Evolutionary conservation across 2,888 invertebrate species (phyloP).

Genomic region (Philonicus albiceps): DNA sequence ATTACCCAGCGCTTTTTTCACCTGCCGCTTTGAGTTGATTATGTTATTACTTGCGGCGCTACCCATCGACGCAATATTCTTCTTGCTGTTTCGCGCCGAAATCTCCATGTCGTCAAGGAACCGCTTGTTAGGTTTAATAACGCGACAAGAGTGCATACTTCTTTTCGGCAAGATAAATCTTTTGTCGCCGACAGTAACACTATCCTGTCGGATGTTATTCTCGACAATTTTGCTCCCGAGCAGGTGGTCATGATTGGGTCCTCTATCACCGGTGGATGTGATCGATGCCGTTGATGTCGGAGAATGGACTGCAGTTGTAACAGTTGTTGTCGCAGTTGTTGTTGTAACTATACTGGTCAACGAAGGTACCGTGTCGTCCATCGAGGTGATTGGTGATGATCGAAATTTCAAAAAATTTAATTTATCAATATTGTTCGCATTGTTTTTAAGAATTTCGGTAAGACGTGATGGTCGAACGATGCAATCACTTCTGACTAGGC

Average conservation of each 20-base stretch:
- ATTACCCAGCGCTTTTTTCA: slow-evolving; percentile 43
- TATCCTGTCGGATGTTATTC: slow-evolving; percentile 55
- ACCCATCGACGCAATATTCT: background rate
- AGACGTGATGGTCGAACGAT: slow-evolving; percentile 71
- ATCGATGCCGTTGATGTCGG: background rate
- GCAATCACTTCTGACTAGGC: slow-evolving; percentile 68
- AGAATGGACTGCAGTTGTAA: slow-evolving; percentile 35
- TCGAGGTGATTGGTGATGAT: slow-evolving; percentile 43
- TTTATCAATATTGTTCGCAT: slow-evolving; percentile 65
- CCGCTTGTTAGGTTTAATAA: slow-evolving; percentile 87
- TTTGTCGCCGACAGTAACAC: slow-evolving; percentile 56
- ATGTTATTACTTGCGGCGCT: background rate
- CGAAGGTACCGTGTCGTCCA: slow-evolving; percentile 36
- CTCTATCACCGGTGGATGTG: background rate
- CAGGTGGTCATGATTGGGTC: slow-evolving; percentile 53
- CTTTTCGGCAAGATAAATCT: slow-evolving; percentile 79
- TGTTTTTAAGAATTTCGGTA: slow-evolving; percentile 70
- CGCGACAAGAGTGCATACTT: slow-evolving; percentile 84
- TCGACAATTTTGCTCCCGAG: background rate
- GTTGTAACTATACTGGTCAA: slow-evolving; percentile 11
- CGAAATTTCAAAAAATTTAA: slow-evolving; percentile 62
- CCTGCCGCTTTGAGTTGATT: slow-evolving; percentile 6
- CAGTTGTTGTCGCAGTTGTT: slow-evolving; percentile 11
- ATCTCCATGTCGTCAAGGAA: slow-evolving; percentile 75
- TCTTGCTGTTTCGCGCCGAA: slow-evolving; percentile 55